Base-by-base conservation (phyloP, 2,797 vertebrate genomes). In the Enteromius paludinosus region DNA sequence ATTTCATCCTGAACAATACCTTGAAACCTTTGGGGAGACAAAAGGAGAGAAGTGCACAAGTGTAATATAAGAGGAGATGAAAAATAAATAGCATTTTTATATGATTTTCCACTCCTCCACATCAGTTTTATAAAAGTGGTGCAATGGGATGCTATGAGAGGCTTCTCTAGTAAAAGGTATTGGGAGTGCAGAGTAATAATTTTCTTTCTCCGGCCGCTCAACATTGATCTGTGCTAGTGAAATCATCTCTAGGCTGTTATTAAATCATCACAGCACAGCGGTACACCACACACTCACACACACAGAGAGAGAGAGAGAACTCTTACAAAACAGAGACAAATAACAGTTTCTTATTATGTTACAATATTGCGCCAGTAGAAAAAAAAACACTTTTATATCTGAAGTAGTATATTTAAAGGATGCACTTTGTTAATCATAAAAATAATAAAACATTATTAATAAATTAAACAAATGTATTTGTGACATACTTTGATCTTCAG, bases 41-140 rank as follows among this genome's bases (percentile, higher is more conserved):
- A 33, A 47, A 25, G 49, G 38, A 84, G 64, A 87, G 68, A 65
- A 73, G 79, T 56, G 80, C 61, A 66, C 76, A 62, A 68, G 86
- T 74, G 80, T 69, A 54, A 77, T 78, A 83, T 84, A 81, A 88
- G 78, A 77, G 74, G 64, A 83, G 83, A 82, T 83, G 80, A 85
- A 87, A 87, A 87, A 86, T 88, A 88, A 87, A 88, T 84, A 71
- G 86, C 74, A 75, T 84, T 88, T 77, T 89, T 74, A 87, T 87
- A 75, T 75, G 79, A 87, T 87, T 85, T 85, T 69, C 85, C 61
- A 61, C 54, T 82, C 56, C 87, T 69, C 76, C 75, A 83, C 76
- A 84, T 82, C 83, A 81, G 86, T 75, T 86, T 85, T 83, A 78
- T 77, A 78, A 84, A 84, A 87, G 80, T 47, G 77, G 47, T 74